Evolutionary conservation across 2,888 invertebrate species (phyloP).

Genomic region (Hydropsyche betteni): DNA sequence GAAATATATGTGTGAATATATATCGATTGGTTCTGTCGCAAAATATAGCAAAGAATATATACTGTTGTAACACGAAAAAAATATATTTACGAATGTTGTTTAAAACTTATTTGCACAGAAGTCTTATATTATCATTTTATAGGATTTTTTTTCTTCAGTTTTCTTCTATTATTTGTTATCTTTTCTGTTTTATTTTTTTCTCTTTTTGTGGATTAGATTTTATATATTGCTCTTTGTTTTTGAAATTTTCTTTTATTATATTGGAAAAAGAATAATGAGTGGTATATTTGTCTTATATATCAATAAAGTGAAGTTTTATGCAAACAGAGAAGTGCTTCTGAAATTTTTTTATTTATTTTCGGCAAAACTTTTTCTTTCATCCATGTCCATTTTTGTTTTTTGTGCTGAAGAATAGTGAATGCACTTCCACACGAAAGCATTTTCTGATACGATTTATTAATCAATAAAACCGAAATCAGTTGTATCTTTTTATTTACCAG

Average conservation of each 20-base stretch:
- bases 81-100: no score
- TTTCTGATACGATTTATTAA: conserved; percentile 41
- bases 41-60: no score
- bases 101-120: no score
- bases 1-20: no score
- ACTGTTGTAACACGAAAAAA: no score
- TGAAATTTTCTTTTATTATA: background rate
- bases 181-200: no score
- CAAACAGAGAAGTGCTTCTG: conserved; percentile 50
- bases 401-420: conserved; percentile 70
- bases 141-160: no score
- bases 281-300: conserved; percentile 29
- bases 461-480: background rate
- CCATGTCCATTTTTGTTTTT: conserved; percentile 53
- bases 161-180: no score
- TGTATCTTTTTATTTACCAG: conserved; percentile 20
- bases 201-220: no score
- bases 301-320: conserved; percentile 38
- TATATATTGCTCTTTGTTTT: no score
- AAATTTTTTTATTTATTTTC: conserved; percentile 57
- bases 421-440: conserved; percentile 64
- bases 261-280: conserved; percentile 1
- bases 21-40: no score
- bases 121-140: no score
- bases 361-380: conserved; percentile 55